These are phyloP conservation scores for Acanthaster planci DNA, from an alignment of 35 echinoderm and acorn worm genomes.

Conservation along the genomic window DNA sequence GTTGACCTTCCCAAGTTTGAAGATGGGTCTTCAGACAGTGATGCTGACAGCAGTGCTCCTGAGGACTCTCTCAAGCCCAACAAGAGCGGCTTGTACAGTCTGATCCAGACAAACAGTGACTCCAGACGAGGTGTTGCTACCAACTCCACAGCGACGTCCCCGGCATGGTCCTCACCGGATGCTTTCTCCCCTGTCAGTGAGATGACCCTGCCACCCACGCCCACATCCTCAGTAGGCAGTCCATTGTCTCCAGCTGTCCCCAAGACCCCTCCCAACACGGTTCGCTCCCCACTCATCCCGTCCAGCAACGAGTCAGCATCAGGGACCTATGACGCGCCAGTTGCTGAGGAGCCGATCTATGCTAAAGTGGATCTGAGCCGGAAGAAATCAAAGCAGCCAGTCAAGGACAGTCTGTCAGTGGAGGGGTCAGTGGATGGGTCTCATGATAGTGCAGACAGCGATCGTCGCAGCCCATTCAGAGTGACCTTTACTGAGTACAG, in stretches of 20 bases:
- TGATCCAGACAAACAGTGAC: constrained; percentile 20
- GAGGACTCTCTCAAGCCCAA: constrained; percentile 26
- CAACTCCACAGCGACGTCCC: constrained; percentile 2
- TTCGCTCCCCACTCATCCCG: background rate
- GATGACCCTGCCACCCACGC: constrained; percentile 31
- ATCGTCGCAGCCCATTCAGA: constrained; percentile 37
- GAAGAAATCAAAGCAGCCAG: background rate
- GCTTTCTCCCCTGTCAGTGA: constrained; percentile 17
- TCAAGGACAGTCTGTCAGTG: constrained; percentile 2
- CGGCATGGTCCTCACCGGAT: constrained; percentile 7
- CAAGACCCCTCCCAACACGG: constrained; percentile 3
- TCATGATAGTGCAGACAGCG: constrained; percentile 48
- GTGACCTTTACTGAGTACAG: constrained; percentile 71
- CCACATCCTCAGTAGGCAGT: constrained; percentile 18
- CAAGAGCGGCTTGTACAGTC: constrained; percentile 39
- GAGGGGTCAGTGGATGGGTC: constrained; percentile 42
- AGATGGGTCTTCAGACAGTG: constrained; percentile 9
- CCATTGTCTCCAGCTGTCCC: constrained; percentile 17
- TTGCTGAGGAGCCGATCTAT: constrained; percentile 60
- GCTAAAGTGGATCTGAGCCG: constrained; percentile 58
- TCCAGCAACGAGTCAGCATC: too few relatives aligned
- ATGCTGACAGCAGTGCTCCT: constrained; percentile 15
- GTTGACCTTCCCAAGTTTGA: background rate
- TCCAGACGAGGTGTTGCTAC: background rate
- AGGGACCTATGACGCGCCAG: background rate